These are phyloP conservation scores for Blera fallax DNA, from an alignment of 2,888 invertebrate species.

Conservation along the genomic window DNA sequence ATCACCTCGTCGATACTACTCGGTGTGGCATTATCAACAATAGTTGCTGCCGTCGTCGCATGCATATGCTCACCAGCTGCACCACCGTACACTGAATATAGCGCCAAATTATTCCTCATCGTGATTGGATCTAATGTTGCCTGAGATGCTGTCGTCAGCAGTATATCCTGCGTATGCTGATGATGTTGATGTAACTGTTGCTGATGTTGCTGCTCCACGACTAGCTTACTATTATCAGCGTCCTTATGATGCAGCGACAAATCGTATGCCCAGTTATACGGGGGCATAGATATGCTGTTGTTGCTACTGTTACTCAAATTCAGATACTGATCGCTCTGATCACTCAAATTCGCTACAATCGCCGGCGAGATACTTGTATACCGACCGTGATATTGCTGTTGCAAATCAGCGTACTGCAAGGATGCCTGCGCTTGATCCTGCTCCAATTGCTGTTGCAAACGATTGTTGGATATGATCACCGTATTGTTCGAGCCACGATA, in stretches of 20 bases:
- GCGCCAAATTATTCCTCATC: constrained; percentile 79
- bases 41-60: constrained; percentile 56
- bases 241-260: constrained; percentile 76
- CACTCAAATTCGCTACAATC: constrained; percentile 41
- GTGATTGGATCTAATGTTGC: constrained; percentile 68
- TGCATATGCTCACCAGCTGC: constrained; percentile 62
- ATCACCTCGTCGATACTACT: constrained; percentile 81
- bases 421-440: constrained; percentile 69
- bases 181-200: constrained; percentile 74
- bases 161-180: constrained; percentile 75
- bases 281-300: constrained; percentile 75
- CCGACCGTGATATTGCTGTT: constrained; percentile 51
- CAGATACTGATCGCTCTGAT: constrained; percentile 75
- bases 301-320: constrained; percentile 74
- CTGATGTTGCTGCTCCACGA: constrained; percentile 43
- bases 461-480: constrained; percentile 78
- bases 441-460: constrained; percentile 74
- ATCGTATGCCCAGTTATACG: constrained; percentile 76
- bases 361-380: constrained; percentile 64
- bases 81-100: constrained; percentile 74
- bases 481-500: constrained; percentile 80
- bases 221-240: constrained; percentile 63
- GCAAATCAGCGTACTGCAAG: constrained; percentile 42
- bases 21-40: constrained; percentile 73
- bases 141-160: constrained; percentile 72